A percentile compares a stretch with the other conserved stretches of the same genome.
Evolutionary conservation across 2,888 invertebrate species (phyloP).

Genomic region (Agrochola litura): DNA sequence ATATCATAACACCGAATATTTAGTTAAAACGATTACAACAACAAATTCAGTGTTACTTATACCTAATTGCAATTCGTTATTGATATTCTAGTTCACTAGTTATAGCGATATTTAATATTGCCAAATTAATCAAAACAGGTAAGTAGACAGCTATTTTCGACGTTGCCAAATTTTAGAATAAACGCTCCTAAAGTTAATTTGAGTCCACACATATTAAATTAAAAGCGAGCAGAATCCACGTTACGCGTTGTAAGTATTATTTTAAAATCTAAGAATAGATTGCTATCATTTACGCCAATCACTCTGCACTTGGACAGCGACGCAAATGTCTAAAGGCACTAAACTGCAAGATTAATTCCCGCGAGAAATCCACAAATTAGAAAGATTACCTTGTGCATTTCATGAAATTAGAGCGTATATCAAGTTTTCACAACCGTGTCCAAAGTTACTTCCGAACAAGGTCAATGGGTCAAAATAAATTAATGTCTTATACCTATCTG

Average conservation of each 20-base stretch:
- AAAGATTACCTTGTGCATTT: not conserved
- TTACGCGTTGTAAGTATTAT: not conserved
- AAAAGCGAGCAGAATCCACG: no score
- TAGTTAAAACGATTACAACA: no score
- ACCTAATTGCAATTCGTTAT: no score
- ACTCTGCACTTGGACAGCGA: slow-evolving; percentile 54
- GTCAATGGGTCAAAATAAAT: not conserved
- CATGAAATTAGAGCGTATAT: not conserved
- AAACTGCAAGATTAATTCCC: slow-evolving; percentile 84
- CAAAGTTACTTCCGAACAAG: not conserved
- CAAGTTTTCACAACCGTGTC: not conserved
- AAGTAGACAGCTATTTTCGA: no score
- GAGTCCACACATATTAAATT: not conserved
- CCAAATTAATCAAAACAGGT: no score
- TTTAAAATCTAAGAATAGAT: not conserved
- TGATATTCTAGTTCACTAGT: no score
- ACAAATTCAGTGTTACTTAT: no score
- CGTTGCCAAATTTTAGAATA: no score
- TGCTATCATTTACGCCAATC: not conserved
- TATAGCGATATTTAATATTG: no score
- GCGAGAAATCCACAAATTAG: not conserved
- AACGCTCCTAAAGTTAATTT: not conserved
- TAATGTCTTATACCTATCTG: not conserved
- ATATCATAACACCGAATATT: no score
- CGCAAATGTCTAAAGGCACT: slow-evolving; percentile 69